Base-by-base conservation (phyloP, 2,113 vertebrate genomes). In the Onychorhynchus coronatus region DNA sequence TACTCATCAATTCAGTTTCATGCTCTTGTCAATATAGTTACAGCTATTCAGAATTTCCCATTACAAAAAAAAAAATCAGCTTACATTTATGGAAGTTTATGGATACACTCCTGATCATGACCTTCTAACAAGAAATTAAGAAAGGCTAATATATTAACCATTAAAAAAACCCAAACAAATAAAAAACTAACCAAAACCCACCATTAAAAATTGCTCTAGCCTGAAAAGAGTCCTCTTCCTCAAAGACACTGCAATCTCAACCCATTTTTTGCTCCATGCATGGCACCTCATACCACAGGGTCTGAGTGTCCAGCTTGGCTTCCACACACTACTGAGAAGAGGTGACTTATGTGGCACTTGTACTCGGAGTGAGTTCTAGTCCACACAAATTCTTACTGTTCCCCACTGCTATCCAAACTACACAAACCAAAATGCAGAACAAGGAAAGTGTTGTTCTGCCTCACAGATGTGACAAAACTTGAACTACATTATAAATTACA, bases 221-320 rank as follows among this genome's bases (percentile, higher is more conserved):
- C 50, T 35, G 18, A 44, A 71, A 19, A 22, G 23, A 42, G 17
- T 5, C 3, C 6, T 14, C 21, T 37, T 9, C 5, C 8, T 20
- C 17, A 28, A 86, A 77, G 14, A 28, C 15, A 44, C 17, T 12
- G 6, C 21, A 41, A 3, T 37, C 31, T 55, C 44, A 53, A 37
- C 13, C 7, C 11, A 15, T 18, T 31, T 27, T 23, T 19, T 9
- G 28, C 46, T 25, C 13, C 49, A 35, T 0, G 0, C 11, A 13
- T 1, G 4, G 53, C 27, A 47, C 20, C 41, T 65, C 33, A 5
- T 11, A 33, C 44, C 3, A 2, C 46, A 53, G 28, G 42, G 35
- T 47, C 25, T 0, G 0, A 28, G 14, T 4, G 11, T 8, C 46
- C 59, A 42, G 37, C n/a, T 49, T 6, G 19, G 49, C n/a, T 77